A percentile compares a stretch with the other conserved stretches of the same genome.
These are phyloP conservation scores for Sarcophaga subvicina DNA, from an alignment of 2,888 invertebrate species.

Conservation along the genomic window DNA sequence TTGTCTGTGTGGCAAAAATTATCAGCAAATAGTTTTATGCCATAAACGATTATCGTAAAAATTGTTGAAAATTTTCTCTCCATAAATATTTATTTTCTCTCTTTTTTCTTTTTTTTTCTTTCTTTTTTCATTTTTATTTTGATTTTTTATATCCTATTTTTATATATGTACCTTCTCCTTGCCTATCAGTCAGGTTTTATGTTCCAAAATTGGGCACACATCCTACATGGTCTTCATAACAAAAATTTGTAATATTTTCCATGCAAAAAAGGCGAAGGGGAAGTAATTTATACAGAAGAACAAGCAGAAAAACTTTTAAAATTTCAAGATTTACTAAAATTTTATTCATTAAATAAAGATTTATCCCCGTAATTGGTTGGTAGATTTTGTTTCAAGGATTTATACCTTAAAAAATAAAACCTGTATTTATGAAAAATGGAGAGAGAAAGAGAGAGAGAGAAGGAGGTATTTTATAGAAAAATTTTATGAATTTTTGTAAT, in stretches of 20 bases:
- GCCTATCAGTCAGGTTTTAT: too few relatives aligned
- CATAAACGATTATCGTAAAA: constrained; percentile 62
- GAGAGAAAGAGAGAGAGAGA: too few relatives aligned
- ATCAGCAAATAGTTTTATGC: constrained; percentile 60
- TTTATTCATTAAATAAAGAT: constrained; percentile 34
- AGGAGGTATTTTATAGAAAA: too few relatives aligned
- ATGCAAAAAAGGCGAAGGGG: too few relatives aligned
- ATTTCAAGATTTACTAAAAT: constrained; percentile 40
- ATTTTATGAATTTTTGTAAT: too few relatives aligned
- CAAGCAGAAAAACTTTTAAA: constrained; percentile 12
- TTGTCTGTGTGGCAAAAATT: constrained; percentile 34
- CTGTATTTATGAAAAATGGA: too few relatives aligned
- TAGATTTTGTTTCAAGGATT: constrained; percentile 20
- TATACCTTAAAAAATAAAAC: constrained; percentile 6
- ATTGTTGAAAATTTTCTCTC: constrained; percentile 42
- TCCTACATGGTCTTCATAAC: too few relatives aligned
- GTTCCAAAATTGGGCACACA: too few relatives aligned
- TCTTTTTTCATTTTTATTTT: not conserved
- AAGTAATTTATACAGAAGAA: not conserved
- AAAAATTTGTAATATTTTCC: constrained; percentile 25
- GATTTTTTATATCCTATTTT: constrained; percentile 10
- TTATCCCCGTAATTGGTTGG: constrained; percentile 5
- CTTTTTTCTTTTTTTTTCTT: not conserved
- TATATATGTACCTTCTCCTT: too few relatives aligned
- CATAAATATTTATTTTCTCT: not conserved